These are phyloP conservation scores for Xestoiulus laeticollis DNA, from an alignment of 2,888 invertebrate genomes.

Conservation along the genomic window DNA sequence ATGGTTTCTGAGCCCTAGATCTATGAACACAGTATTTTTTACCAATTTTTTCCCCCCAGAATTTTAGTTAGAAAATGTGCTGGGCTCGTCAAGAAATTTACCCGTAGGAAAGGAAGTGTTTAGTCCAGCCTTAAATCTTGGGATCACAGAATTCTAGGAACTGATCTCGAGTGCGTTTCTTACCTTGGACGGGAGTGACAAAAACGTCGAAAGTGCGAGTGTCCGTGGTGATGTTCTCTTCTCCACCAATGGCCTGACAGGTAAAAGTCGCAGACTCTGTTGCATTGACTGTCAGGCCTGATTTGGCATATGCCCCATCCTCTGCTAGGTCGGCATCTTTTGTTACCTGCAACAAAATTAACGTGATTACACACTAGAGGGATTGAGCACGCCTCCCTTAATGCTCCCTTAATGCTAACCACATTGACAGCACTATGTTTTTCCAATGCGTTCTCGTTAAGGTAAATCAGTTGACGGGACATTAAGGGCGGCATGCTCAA, in stretches of 20 bases:
- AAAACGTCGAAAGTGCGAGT: constrained; percentile 57
- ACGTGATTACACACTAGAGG: neutral
- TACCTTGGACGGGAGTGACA: constrained; percentile 57
- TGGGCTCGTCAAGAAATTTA: too few species aligned
- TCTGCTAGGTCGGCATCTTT: neutral
- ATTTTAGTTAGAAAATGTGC: too few species aligned
- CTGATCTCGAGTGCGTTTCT: neutral
- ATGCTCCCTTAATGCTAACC: too few species aligned
- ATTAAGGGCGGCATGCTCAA: too few species aligned
- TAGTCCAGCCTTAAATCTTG: too few species aligned
- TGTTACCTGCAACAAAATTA: constrained; percentile 6
- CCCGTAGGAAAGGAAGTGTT: too few species aligned
- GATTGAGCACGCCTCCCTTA: neutral
- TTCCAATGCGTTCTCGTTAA: too few species aligned
- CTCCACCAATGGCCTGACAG: constrained; percentile 59
- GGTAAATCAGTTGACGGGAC: too few species aligned
- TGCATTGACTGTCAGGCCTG: constrained; percentile 60
- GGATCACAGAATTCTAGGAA: neutral
- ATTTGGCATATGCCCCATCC: constrained; percentile 50
- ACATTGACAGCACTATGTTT: too few species aligned
- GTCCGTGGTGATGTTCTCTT: constrained; percentile 58
- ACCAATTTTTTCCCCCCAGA: too few species aligned
- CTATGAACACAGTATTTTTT: too few species aligned
- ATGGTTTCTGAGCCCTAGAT: too few species aligned
- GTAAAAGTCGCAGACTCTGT: constrained; percentile 60